Evolutionary conservation across 2,888 invertebrate species (phyloP), one percentile per base, ranked within the genome.

Genomic region (Drosophila ezoana): DNA sequence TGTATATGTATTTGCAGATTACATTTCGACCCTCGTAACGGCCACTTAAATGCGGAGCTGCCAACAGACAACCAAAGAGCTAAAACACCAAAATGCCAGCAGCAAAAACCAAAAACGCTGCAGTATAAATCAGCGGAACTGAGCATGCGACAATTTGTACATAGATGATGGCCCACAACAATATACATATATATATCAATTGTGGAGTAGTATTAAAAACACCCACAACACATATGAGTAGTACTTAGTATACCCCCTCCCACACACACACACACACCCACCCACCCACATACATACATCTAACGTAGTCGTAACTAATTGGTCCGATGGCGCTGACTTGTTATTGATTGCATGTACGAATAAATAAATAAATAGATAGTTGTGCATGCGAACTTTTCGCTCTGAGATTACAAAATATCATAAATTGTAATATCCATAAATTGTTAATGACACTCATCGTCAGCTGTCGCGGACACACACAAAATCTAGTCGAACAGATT

Each of bases 91-190:
- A 49, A 67, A 58, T 49, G 45, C 52, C 48, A 65, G 54, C 62
- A 72, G 57, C 60, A 45, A 64, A 79, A 64, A 41, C 58, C 33
- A 66, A 64, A 58, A 74, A 51, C 59, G 67, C 79, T 64, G 72
- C 86, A 74, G 33, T 54, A 59, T 51, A 74, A 82, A 77, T 69
- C 72, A 73, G 51, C 64, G 81, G 69, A 76, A 78, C 81, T 86
- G 82, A 81, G 68, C 69, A 70, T 69, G 70, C 68, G 72, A 75
- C 77, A 77, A 84, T 72, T 87, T 83, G 81, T 81, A 84, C 40
- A 84, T 68, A 78, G 62, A 57, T 53, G 52, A 57, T 20, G 49
- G 23, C 20, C 28, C 28, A 2, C 28, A 28, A 28, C 2, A 28
- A 2, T 28, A 28, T 28, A 28, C 8, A 8, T 1, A 8, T 8